Evolutionary conservation across 1,140 invertebrate genomes (phyloP), one percentile per base, ranked within the genome.

Genomic region (Aphis craccivora): DNA sequence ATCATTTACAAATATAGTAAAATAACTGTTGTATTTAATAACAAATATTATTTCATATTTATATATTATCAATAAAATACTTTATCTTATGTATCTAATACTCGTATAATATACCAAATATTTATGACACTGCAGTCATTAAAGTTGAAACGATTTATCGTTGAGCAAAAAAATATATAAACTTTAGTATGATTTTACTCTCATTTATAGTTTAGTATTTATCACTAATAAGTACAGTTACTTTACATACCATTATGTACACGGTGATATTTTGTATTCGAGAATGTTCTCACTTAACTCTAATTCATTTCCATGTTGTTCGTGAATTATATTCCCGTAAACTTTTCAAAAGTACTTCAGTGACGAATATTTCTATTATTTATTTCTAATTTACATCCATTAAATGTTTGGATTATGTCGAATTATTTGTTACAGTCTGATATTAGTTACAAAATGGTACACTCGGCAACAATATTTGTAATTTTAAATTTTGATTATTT

Each of bases 181-280:
- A 76, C 60, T 76, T 67, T 76, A 76, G n/a, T 76, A 14, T 76
- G n/a, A 76, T 25, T 60, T 7, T 60, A 18, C 60, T 14, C n/a
- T 35, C n/a, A 30, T 67, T 18, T n/a, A 76, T 76, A 76, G 60
- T 76, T 18, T 18, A 76, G 60, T 76, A 76, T n/a, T 76, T 76
- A n/a, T 76, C 60, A 76, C 60, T 76, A 76, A 76, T 76, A 76
- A 76, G 60, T 76, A 76, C n/a, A 76, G 60, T 76, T 67, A n/a
- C 60, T 67, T n/a, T n/a, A 76, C 4, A n/a, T 76, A n/a, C 60
- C 60, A n/a, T 76, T 76, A 76, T 76, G 30, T 76, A 76, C 60
- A 76, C n/a, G 60, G 18, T 76, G 6, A 76, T n/a, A 76, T 30
- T n/a, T 76, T 76, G 30, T 67, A 14, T 76, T n/a, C n/a, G 4